Percentiles rank a stretch among this genome's conserved stretches.
Evolutionary conservation across 2,113 vertebrate genomes (phyloP).

Genomic region (Pluvialis apricaria): DNA sequence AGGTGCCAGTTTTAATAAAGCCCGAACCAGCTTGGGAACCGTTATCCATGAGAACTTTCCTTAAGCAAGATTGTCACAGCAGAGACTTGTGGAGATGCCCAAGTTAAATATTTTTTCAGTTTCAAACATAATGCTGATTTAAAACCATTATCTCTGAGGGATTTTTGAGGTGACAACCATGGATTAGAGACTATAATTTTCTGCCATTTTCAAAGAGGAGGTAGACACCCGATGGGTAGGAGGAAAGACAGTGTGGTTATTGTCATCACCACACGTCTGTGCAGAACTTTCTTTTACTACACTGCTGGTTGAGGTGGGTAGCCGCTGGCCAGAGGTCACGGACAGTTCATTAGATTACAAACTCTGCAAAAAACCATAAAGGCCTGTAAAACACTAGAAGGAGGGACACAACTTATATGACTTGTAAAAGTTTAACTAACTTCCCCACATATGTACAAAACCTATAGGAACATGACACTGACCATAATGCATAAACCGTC

Average conservation of each 20-base stretch:
- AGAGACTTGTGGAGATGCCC: not conserved
- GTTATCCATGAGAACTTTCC: not conserved
- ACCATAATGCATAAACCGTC: not conserved
- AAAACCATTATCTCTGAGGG: not conserved
- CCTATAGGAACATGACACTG: not conserved
- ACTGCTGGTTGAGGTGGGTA: not conserved
- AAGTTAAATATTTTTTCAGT: not conserved
- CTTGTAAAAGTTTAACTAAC: not conserved
- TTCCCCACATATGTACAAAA: not conserved
- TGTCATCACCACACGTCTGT: rapidly evolving
- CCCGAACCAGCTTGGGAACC: not conserved
- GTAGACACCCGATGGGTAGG: not conserved
- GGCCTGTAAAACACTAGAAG: not conserved
- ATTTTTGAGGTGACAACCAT: not conserved
- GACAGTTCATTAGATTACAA: not conserved
- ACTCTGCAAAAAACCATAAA: not conserved
- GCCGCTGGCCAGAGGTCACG: not conserved
- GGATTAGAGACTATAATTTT: not conserved
- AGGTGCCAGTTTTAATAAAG: conserved; percentile 9
- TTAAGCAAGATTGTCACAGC: not conserved
- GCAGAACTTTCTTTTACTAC: not conserved
- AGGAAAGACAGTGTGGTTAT: not conserved
- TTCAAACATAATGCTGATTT: not conserved
- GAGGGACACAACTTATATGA: not conserved
- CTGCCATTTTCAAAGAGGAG: not conserved